Evolutionary conservation across 30 jellyfish, hydroid and myxozoan species (phyloP), one percentile per base, ranked within the genome.

Genomic region (Haliclystus octoradiatus): DNA sequence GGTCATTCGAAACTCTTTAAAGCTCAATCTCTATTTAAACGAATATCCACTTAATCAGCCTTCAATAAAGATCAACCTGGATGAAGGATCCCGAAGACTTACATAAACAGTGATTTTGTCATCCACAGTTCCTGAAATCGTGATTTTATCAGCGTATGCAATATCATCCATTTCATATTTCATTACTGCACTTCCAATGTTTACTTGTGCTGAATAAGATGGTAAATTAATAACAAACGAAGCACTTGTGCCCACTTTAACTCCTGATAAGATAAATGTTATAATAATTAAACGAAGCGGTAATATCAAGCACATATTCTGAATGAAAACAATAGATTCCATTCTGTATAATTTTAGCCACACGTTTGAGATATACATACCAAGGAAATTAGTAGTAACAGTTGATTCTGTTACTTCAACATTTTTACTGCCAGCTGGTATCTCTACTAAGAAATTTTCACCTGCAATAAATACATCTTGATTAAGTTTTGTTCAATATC

Each of bases 341-440:
- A 46, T 12, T 19, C 60, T 46, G 12, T 46, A 46, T 46, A 7
- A 7, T 46, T 9, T 46, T 46, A 46, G 12, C 12, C 12, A n/a
- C 28, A 70, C 31, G 47, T 35, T n/a, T 26, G 14, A 12, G 2
- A 5, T 2, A 34, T 46, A 70, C 96, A 19, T 50, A 86, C 96
- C 68, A 22, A 86, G 71, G 71, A 86, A 86, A 49, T 80, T 76
- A 9, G 26, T 66, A 1, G 96, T 66, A 12, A 76, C 78, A 28
- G 72, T 82, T 32, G 31, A 49, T 64, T 86, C 96, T 33, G 62
- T 62, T 5, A 80, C 75, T 0, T 62, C 26, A 60, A 86, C 27
- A 57, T 80, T 82, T 15, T 52, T 19, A 4, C 94, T 40, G 19
- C 86, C 88, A 23, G 66, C 62, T 3, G 96, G 94, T 29, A 80